A percentile compares a stretch with the other conserved stretches of the same genome.
Evolutionary conservation across 2,797 vertebrate genomes (phyloP).

Genomic region (Phataginus tricuspis): DNA sequence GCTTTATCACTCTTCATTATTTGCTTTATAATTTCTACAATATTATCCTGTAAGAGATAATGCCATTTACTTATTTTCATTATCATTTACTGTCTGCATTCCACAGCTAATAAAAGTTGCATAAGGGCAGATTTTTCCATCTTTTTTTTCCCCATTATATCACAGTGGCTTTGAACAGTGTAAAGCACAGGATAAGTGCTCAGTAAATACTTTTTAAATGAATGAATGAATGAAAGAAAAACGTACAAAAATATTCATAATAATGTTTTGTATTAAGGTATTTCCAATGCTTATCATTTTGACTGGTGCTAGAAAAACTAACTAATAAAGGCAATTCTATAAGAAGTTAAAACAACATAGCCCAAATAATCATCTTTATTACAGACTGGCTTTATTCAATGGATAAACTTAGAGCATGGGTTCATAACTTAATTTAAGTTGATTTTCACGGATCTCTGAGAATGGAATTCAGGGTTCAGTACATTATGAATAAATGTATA

Average conservation of each 20-base stretch:
- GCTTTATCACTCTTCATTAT: neutral
- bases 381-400: neutral
- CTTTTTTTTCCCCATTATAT: neutral
- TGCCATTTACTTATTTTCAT: neutral
- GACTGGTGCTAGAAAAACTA: neutral
- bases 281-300: neutral
- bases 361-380: neutral
- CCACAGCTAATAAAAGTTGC: neutral
- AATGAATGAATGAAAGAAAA: neutral
- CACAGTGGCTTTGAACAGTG: neutral
- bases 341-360: neutral
- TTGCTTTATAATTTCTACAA: neutral
- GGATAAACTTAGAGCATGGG: neutral
- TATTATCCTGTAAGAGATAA: neutral
- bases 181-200: neutral
- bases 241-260: neutral
- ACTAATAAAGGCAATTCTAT: neutral
- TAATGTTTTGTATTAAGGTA: neutral
- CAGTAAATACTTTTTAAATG: neutral
- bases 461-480: neutral
- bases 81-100: neutral
- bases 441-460: neutral
- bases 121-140: neutral
- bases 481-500: neutral
- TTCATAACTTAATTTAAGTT: slow-evolving; percentile 32